Percentiles rank a stretch among this genome's conserved stretches.
Conservation (phyloP, 2,888 invertebrate species). For the Pogonocherus hispidulus region DNA sequence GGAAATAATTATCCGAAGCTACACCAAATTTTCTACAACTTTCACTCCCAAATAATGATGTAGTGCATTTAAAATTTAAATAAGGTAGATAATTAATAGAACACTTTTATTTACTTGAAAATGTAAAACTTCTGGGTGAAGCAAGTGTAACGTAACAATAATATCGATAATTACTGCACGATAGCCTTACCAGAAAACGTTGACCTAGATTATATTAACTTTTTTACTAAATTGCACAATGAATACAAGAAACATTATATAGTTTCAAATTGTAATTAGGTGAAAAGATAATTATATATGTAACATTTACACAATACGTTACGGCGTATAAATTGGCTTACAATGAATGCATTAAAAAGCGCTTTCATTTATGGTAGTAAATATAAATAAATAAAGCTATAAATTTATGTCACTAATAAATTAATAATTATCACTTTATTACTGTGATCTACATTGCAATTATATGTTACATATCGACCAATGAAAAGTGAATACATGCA, state of each 20-base stretch:
- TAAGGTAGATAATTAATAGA: neutral
- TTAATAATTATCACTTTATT: neutral
- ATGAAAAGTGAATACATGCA: no score
- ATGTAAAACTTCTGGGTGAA: neutral
- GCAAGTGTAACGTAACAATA: neutral
- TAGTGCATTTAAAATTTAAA: no score
- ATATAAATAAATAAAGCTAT: neutral
- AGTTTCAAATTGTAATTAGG: constrained; percentile 15
- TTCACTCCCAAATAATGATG: neutral
- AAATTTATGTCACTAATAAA: neutral
- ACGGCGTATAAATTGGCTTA: neutral
- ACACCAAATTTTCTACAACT: neutral
- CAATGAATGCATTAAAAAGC: neutral
- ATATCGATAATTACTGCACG: neutral
- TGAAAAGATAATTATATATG: constrained; percentile 19
- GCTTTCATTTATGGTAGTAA: neutral
- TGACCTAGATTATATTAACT: constrained; percentile 9
- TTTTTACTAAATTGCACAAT: constrained; percentile 11
- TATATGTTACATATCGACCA: no score
- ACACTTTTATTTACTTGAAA: neutral
- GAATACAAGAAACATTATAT: neutral
- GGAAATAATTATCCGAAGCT: no score
- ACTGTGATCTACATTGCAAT: no score
- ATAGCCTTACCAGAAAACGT: neutral
- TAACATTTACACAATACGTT: constrained; percentile 18